Base-by-base conservation (phyloP, 2,113 vertebrate genomes). In the Boleophthalmus pectinirostris region DNA sequence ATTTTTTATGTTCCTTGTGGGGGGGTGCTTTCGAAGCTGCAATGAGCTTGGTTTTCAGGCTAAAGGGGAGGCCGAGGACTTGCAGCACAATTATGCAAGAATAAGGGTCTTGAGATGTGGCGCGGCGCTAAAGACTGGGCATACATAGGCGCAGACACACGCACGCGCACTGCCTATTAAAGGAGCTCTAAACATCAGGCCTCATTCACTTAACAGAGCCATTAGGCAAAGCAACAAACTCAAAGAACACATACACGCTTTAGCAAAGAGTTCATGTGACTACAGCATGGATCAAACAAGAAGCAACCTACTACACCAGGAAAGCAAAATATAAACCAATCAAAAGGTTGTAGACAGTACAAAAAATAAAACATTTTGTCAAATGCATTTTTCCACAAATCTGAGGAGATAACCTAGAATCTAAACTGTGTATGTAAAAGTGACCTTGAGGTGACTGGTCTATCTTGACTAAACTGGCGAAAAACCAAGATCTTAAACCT, bases 21-120 rank as follows among this genome's bases (percentile, higher is more conserved):
- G 95, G 93, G 94, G 58, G 65, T 94, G 21, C 95, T 96, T 95
- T 95, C 94, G 96, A 87, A 87, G 95, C 94, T 93, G 97, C 97
- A 98, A 98, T 99, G 97, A 99, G 96, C 96, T 99, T 98, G 97
- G 97, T 97, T 98, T 98, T 98, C 97, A 98, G 96, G 94, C 95
- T 95, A 96, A 93, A 97, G 96, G 95, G 95, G 95, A 97, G 94
- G 95, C 94, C 96, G 95, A 93, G 96, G 96, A 95, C 96, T 96
- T 95, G 95, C 95, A 96, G 96, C 94, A 95, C 96, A 98, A 98
- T 98, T 98, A 98, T 96, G 95, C 94, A 96, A 94, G 96, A 96
- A 95, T 96, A 97, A 90, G 96, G 94, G 95, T 94, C 96, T 97
- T 95, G 94, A 96, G 96, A 97, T 94, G 93, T 94, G 96, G 96